A percentile compares a stretch with the other conserved stretches of the same genome.
Conservation (phyloP, 2,888 invertebrate genomes). For the Folsomia manolachei region DNA sequence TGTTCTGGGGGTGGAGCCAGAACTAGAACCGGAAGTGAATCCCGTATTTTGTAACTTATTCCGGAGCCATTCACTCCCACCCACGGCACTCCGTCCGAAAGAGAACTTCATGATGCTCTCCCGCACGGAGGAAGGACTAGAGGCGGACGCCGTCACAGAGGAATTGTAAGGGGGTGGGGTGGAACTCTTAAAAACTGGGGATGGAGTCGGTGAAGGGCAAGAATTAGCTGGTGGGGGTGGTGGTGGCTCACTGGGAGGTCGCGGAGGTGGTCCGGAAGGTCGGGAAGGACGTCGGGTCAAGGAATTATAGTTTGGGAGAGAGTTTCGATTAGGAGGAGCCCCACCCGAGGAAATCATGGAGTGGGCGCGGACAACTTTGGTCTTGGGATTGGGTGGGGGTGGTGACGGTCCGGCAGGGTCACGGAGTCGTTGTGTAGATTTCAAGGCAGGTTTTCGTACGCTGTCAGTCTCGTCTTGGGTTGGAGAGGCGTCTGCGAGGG, state of each 20-base stretch:
- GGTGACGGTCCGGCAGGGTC: slow-evolving; percentile 30
- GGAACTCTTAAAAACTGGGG: slow-evolving; percentile 19
- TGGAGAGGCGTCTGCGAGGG: slow-evolving; percentile 4
- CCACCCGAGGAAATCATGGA: slow-evolving; percentile 43
- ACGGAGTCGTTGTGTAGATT: slow-evolving; percentile 18
- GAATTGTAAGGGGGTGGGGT: slow-evolving; percentile 34
- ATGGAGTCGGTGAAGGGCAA: background rate
- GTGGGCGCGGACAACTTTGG: slow-evolving; percentile 45
- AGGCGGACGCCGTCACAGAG: background rate
- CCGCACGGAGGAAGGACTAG: slow-evolving; percentile 23
- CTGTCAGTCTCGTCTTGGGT: background rate
- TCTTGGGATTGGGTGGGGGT: slow-evolving; percentile 20
- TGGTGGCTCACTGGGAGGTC: slow-evolving; percentile 36
- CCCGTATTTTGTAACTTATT: background rate
- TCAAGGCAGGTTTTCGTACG: slow-evolving; percentile 34
- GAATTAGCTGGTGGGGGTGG: slow-evolving; percentile 1
- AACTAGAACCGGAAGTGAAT: background rate
- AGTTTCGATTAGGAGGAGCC: slow-evolving; percentile 32
- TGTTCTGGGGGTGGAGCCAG: background rate
- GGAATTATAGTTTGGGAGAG: slow-evolving; percentile 46
- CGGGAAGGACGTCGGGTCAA: slow-evolving; percentile 43
- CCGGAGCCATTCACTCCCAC: background rate
- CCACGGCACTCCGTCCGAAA: slow-evolving; percentile 31
- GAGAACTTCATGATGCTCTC: slow-evolving; percentile 37
- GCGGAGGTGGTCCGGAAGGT: slow-evolving; percentile 36